These are phyloP conservation scores for Archaeoteleia sp. DNA, from an alignment of 2,888 invertebrate genomes.

Conservation along the genomic window DNA sequence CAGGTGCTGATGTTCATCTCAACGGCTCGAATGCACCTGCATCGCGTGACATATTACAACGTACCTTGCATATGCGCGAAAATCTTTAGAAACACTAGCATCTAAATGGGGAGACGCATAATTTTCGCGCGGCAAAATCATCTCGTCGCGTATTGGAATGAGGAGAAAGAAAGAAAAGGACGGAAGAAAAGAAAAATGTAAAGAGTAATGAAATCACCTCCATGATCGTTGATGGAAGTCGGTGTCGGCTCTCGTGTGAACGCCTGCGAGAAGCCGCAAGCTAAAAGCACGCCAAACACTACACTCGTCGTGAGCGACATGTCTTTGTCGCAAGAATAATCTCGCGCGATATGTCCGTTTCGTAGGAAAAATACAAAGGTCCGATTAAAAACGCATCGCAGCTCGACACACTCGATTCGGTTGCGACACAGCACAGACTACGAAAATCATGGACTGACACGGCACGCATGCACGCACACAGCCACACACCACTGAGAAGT, in stretches of 20 bases:
- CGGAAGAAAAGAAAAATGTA: slow-evolving; percentile 22
- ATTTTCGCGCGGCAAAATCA: no score
- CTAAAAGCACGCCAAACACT: slow-evolving; percentile 65
- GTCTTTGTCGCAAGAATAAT: slow-evolving; percentile 42
- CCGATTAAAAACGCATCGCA: slow-evolving; percentile 61
- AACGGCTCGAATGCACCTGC: slow-evolving; percentile 30
- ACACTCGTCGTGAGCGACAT: slow-evolving; percentile 65
- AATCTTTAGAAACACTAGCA: slow-evolving; percentile 9
- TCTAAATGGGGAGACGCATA: background rate
- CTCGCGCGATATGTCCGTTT: slow-evolving; percentile 23
- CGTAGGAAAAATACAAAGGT: slow-evolving; percentile 22
- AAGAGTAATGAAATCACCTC: slow-evolving; percentile 69
- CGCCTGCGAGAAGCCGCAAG: slow-evolving; percentile 68
- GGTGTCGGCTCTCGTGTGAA: slow-evolving; percentile 65
- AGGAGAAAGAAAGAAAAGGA: background rate
- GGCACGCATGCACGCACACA: slow-evolving; percentile 48
- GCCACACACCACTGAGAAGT: slow-evolving; percentile 59
- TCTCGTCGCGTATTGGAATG: no score
- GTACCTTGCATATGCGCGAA: slow-evolving; percentile 6
- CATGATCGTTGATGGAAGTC: slow-evolving; percentile 72
- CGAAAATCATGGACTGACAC: slow-evolving; percentile 42
- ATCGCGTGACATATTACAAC: slow-evolving; percentile 42
- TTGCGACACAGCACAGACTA: slow-evolving; percentile 61
- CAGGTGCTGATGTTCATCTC: slow-evolving; percentile 13
- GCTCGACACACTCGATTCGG: slow-evolving; percentile 59